These are phyloP conservation scores for Meteorus cinctellus DNA, from an alignment of 2,888 invertebrate genomes.

Conservation along the genomic window DNA sequence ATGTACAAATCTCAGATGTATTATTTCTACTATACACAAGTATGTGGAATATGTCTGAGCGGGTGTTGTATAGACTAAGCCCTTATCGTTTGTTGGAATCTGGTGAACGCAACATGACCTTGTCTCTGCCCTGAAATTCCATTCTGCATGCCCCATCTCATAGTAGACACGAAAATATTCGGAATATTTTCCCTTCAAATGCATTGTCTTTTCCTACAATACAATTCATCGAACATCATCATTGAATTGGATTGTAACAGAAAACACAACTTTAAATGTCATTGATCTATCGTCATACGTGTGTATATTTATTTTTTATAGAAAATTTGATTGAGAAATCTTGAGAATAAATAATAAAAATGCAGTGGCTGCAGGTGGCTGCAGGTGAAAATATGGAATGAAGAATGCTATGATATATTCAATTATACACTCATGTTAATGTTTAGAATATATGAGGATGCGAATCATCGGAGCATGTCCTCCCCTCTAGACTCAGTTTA, in stretches of 20 bases:
- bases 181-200: background rate
- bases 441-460: conserved; percentile 40
- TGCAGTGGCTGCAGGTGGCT: background rate
- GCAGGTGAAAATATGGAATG: background rate
- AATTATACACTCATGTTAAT: background rate
- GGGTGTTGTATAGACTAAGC: background rate
- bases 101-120: conserved; percentile 36
- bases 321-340: background rate
- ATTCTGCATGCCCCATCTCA: conserved; percentile 29
- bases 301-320: no score
- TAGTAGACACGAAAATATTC: background rate
- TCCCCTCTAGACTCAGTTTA: conserved; percentile 13
- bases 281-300: no score
- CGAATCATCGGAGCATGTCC: conserved; percentile 48
- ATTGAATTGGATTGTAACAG: no score
- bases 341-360: background rate
- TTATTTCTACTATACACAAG: background rate
- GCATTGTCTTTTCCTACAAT: background rate
- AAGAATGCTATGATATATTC: background rate
- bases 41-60: conserved; percentile 21
- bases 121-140: conserved; percentile 29
- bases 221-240: no score
- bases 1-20: no score
- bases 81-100: conserved; percentile 25
- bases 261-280: no score